phyloP scores from a whole-genome alignment of 2,797 vertebrate genomes.

The Myripristis murdjan region DNA sequence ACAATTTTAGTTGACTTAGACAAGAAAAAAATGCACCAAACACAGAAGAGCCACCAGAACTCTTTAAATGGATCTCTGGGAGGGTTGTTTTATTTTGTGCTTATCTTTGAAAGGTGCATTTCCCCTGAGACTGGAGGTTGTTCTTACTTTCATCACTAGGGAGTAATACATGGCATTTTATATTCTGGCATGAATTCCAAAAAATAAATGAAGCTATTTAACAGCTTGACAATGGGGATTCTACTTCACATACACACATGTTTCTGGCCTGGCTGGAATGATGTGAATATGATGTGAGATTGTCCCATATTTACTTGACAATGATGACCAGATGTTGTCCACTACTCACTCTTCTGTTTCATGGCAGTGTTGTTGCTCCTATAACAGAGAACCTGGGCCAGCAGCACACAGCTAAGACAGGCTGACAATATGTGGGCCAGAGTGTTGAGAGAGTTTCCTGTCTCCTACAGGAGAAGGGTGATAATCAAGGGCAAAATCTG shows the following conservation, averaged over 20 bases:
- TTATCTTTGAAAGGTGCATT: background rate
- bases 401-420: constrained; percentile 85
- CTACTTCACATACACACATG: background rate
- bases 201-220: background rate
- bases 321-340: background rate
- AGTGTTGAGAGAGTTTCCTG: constrained; percentile 74
- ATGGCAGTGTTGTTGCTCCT: constrained; percentile 51
- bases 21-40: too few relatives aligned
- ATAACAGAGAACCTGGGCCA: constrained; percentile 85
- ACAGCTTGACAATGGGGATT: background rate
- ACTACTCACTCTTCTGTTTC: constrained; percentile 79
- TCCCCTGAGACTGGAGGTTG: background rate
- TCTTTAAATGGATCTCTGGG: background rate
- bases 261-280: background rate
- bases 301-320: background rate
- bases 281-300: background rate
- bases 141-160: background rate
- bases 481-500: background rate
- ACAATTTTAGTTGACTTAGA: too few relatives aligned
- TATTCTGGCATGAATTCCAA: too few relatives aligned
- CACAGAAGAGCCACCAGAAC: background rate
- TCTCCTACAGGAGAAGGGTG: constrained; percentile 79
- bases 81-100: background rate
- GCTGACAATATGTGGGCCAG: constrained; percentile 82
- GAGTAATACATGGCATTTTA: background rate